Evolutionary conservation across 2,888 invertebrate genomes (phyloP), one percentile per base, ranked within the genome.

Genomic region (Drosophila glabriapex): DNA sequence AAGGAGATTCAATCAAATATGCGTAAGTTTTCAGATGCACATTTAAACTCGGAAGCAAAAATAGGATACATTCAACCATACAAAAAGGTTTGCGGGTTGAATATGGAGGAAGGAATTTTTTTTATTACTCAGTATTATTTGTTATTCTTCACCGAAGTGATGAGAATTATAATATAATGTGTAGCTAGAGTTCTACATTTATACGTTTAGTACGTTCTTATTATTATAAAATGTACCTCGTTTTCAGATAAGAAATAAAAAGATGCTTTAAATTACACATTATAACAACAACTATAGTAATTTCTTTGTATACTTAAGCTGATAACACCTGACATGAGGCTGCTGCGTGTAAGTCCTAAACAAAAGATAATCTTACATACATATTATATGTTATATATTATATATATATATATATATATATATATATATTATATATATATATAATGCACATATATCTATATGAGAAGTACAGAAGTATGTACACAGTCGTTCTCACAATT

Each of bases 261-360:
- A 64, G 43, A 64, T 73, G 82, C 66, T 61, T 79, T 65, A 62
- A 66, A 41, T 46, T 33, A 14, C 39, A 54, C 55, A 35, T 55
- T 49, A 19, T 39, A 39, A 33, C 61, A 58, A 33, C 7, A 22
- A 53, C 22, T 25, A 33, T 10, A 55, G 25, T 14, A 31, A 46
- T 46, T 46, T 43, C 39, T 28, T 33, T 54, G 25, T 28, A 33
- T 28, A 28, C 25, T 43, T 16, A 33, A 49, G 9, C 35, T 68
- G 68, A 68, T 69, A 68, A 69, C 41, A 68, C 22, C 37, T 49
- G 63, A 12, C 72, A 73, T 39, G 54, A 43, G 64, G 25, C 35
- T 28, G 37, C 29, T 41, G 49, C 53, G 64, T 72, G 63, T 33
- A 19, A 41, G 9, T 49, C 35, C 39, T 33, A 54, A 37, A 59